phyloP scores from a whole-genome alignment of 1,140 invertebrate genomes.

The Capitella teleta region DNA sequence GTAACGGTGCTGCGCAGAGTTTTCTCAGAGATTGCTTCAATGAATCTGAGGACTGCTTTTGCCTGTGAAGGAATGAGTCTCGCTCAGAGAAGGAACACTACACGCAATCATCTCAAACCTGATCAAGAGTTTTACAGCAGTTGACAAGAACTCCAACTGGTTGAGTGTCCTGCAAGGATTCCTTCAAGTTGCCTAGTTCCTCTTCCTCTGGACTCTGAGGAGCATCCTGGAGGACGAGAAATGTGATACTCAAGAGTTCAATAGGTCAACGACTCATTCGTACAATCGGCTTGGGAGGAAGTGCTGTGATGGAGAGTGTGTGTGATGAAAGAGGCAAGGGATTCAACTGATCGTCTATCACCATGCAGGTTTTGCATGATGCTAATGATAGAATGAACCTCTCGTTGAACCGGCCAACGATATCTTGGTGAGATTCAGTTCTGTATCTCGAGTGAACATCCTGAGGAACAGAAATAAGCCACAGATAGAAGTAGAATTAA shows the following conservation, averaged over 20 bases:
- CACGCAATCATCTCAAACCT: conserved; percentile 44
- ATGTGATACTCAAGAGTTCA: neutral
- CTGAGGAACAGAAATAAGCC: conserved; percentile 22
- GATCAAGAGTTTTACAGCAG: conserved; percentile 85
- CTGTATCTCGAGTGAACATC: conserved; percentile 92
- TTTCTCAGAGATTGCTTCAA: conserved; percentile 92
- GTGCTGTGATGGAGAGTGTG: conserved; percentile 63
- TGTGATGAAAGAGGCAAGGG: conserved; percentile 86
- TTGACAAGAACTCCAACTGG: conserved; percentile 81
- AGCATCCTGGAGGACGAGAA: conserved; percentile 23
- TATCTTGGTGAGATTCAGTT: conserved; percentile 85
- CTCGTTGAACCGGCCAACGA: conserved; percentile 93
- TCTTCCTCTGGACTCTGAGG: conserved; percentile 25
- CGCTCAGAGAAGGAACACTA: neutral
- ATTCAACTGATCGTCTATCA: conserved; percentile 81
- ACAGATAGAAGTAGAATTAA: conserved; percentile 3
- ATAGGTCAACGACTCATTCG: too few species aligned
- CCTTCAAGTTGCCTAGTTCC: conserved; percentile 61
- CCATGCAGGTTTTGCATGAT: conserved; percentile 74
- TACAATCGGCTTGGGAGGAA: conserved; percentile 46
- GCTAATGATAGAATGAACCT: conserved; percentile 84
- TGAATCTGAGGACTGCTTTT: conserved; percentile 82
- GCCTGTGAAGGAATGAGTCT: conserved; percentile 44
- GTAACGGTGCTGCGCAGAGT: conserved; percentile 78
- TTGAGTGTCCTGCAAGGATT: conserved; percentile 72